A percentile compares a stretch with the other conserved stretches of the same genome.
phyloP scores from a whole-genome alignment of 2,888 invertebrate species.

The Rhagium mordax region DNA sequence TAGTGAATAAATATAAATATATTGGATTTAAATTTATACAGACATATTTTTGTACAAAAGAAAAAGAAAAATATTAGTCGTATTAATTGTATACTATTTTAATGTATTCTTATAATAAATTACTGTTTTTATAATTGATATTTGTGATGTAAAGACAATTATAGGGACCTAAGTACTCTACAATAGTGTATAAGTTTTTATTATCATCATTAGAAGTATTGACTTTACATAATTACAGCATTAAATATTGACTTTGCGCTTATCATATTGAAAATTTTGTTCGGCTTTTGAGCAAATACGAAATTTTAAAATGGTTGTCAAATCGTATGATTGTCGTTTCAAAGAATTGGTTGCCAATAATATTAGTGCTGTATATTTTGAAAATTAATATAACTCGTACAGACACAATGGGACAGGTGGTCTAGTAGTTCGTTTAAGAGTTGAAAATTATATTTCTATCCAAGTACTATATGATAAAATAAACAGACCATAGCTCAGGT shows the following conservation, averaged over 20 bases:
- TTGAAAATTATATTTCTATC: no score
- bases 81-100: constrained; percentile 27
- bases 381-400: no score
- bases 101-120: constrained; percentile 45
- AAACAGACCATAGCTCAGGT: no score
- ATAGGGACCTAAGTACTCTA: constrained; percentile 61
- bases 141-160: constrained; percentile 64
- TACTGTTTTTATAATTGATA: constrained; percentile 50
- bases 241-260: constrained; percentile 11
- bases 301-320: constrained; percentile 8
- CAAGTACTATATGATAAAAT: no score
- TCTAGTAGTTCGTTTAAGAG: neutral
- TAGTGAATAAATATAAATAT: constrained; percentile 22
- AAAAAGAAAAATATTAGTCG: constrained; percentile 22
- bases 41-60: constrained; percentile 47
- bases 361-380: neutral
- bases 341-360: constrained; percentile 31
- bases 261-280: constrained; percentile 2
- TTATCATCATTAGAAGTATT: constrained; percentile 30
- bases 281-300: constrained; percentile 3
- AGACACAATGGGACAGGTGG: no score
- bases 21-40: constrained; percentile 29
- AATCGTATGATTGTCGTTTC: neutral
- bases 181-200: constrained; percentile 35
- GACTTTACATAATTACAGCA: constrained; percentile 13